Evolutionary conservation across 2,888 invertebrate genomes (phyloP), one percentile per base, ranked within the genome.

Genomic region (Seira sanloemensis): DNA sequence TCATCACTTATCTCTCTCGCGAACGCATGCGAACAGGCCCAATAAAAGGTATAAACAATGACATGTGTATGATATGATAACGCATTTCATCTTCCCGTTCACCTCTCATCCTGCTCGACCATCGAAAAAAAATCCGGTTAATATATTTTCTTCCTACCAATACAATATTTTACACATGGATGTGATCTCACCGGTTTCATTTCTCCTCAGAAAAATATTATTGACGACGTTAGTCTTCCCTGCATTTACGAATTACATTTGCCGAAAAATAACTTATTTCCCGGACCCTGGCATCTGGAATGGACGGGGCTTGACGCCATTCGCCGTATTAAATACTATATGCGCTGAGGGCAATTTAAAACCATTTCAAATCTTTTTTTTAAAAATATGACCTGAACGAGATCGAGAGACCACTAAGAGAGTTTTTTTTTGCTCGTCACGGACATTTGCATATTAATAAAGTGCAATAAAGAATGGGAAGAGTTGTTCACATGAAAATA

Each of bases 31-130:
- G n/a, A n/a, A n/a, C n/a, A n/a, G 12, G 12, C 37, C 5, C 12
- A 37, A 37, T 37, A 58, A 58, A n/a, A 18, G 58, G 58, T n/a
- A 18, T n/a, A 65, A 79, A 73, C 62, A 68, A 81, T 81, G 75
- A 75, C 75, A 81, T 81, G 80, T 81, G 80, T 72, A 81, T 81
- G 80, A 81, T 81, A 81, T 75, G 80, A 81, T 81, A 81, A 81
- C 80, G 69, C 69, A 81, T 65, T 75, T 73, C 72, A 66, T 81
- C 37, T 67, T 68, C n/a, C n/a, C n/a, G n/a, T 81, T 81, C 18
- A 58, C n/a, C n/a, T 58, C n/a, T 58, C n/a, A 16, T 37, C 37
- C 37, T 37, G 2, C 5, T 58, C n/a, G 58, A 58, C 37, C 37
- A 37, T 37, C 37, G 37, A 37, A 37, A 37, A 37, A 58, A 58